Conservation (phyloP, 2,888 invertebrate species). For the Fragum whitleyi region DNA sequence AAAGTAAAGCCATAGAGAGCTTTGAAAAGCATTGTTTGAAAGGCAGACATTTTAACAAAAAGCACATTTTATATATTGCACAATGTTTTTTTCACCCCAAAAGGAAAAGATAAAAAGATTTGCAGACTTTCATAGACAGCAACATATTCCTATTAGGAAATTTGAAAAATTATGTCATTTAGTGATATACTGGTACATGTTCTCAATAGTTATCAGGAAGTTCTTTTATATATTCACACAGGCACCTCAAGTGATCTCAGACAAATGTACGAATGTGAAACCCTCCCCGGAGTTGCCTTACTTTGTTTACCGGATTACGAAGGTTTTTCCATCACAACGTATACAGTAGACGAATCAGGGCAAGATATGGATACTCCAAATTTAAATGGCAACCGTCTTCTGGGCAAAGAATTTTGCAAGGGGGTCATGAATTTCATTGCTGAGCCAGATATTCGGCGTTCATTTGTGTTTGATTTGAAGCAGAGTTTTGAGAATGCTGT, state of each 20-base stretch:
- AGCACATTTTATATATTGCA: no score
- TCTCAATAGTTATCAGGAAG: no score
- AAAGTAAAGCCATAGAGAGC: no score
- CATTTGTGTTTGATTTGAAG: slow-evolving; percentile 66
- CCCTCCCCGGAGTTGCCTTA: slow-evolving; percentile 56
- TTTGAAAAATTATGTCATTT: no score
- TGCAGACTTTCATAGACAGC: no score
- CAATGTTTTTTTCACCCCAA: no score
- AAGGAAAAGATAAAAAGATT: no score
- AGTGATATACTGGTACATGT: no score
- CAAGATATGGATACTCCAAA: background rate
- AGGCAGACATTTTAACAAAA: no score
- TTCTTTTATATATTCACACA: slow-evolving; percentile 23
- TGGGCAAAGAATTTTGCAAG: slow-evolving; percentile 36
- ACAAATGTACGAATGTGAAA: slow-evolving; percentile 54
- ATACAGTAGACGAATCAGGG: slow-evolving; percentile 42
- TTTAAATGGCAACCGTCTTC: background rate
- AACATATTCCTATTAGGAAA: no score
- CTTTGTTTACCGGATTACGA: slow-evolving; percentile 68
- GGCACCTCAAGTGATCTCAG: slow-evolving; percentile 53
- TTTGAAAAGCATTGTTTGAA: no score
- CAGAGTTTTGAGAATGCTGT: slow-evolving; percentile 65
- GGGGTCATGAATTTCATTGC: slow-evolving; percentile 68
- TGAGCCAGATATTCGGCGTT: slow-evolving; percentile 69
- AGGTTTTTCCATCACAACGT: slow-evolving; percentile 62